Conservation (phyloP, 2,113 vertebrate species). For the Serinus canaria region DNA sequence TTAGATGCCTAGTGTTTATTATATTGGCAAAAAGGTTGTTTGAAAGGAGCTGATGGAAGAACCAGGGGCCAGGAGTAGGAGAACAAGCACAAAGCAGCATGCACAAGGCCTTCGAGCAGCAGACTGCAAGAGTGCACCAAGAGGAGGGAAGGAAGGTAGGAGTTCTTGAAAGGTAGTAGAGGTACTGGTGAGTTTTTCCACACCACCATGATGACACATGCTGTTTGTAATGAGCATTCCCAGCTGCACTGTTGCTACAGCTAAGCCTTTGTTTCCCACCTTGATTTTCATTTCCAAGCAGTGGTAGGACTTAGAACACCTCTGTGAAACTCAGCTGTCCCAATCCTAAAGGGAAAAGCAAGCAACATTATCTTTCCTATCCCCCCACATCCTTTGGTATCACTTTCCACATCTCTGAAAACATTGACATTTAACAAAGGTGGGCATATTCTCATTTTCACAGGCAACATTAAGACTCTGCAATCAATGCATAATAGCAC, state of each 20-base stretch:
- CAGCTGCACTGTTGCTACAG: neutral
- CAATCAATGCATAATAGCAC: neutral
- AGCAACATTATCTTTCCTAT: neutral
- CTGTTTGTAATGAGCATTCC: neutral
- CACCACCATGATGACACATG: neutral
- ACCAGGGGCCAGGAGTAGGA: neutral
- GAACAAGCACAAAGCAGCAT: neutral
- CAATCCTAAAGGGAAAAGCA: neutral
- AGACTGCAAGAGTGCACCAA: neutral
- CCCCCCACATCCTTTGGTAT: neutral
- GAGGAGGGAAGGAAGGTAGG: neutral
- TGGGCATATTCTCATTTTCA: neutral
- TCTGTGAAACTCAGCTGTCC: neutral
- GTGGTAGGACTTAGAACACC: neutral
- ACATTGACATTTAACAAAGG: neutral
- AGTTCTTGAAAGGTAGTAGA: neutral
- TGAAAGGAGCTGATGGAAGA: neutral
- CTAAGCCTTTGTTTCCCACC: neutral
- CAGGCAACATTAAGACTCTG: neutral
- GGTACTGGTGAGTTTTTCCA: neutral
- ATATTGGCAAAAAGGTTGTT: neutral
- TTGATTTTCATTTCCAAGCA: neutral
- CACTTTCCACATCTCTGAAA: neutral
- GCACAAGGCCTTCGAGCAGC: neutral
- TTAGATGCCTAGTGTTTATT: neutral